Evolutionary conservation across 1,140 invertebrate genomes (phyloP).

Genomic region (Oncopodura yosiiana): DNA sequence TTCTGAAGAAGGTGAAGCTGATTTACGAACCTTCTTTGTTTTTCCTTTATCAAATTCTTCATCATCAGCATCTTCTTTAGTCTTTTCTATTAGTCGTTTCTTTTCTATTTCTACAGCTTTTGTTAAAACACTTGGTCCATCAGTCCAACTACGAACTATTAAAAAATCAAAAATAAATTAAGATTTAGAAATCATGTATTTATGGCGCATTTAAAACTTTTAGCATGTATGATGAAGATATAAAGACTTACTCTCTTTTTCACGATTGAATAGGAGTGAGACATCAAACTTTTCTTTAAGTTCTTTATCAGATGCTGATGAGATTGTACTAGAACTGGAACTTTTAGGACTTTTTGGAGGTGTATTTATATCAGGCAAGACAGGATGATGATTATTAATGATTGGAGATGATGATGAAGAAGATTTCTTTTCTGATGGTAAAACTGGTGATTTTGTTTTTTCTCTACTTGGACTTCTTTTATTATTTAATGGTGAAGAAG

Average conservation of each 20-base stretch:
- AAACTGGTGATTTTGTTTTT: neutral
- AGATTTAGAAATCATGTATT: neutral
- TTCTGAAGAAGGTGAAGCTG: neutral
- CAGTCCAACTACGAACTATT: conserved; percentile 19
- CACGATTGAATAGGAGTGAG: conserved; percentile 4
- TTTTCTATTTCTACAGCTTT: conserved; percentile 9
- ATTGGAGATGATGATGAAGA: neutral
- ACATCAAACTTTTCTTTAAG: too few species aligned
- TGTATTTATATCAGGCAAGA: too few species aligned
- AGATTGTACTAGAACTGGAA: too few species aligned
- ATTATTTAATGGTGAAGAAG: neutral
- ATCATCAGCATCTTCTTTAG: conserved; percentile 11
- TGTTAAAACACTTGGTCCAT: conserved; percentile 4
- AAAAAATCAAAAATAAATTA: neutral
- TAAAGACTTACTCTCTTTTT: neutral
- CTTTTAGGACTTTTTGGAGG: too few species aligned
- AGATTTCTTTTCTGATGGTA: neutral
- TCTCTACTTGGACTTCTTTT: neutral
- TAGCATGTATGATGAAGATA: neutral
- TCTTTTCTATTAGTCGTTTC: conserved; percentile 11
- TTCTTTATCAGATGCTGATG: too few species aligned
- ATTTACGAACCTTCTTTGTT: conserved; percentile 13
- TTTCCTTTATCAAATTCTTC: conserved; percentile 28
- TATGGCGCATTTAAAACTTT: neutral
- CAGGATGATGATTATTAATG: neutral